Evolutionary conservation across 2,113 vertebrate genomes (phyloP), one percentile per base, ranked within the genome.

Genomic region (Prochilodus magdalenae): DNA sequence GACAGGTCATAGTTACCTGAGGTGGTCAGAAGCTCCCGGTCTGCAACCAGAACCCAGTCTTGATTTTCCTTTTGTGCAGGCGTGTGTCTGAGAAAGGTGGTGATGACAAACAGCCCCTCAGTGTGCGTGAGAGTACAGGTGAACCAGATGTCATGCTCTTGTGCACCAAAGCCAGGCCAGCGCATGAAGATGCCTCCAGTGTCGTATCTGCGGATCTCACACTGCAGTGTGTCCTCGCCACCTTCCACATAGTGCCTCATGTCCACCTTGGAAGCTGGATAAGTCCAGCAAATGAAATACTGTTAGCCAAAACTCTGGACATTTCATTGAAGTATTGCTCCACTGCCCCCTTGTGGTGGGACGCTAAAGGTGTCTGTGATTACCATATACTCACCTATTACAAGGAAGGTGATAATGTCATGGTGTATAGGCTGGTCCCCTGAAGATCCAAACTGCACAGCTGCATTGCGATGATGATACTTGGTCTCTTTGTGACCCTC

Each of bases 361-460:
- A 14, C 12, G 49, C 3, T 10, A 18, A 26, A 5, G 11, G 4
- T 16, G 22, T 55, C 5, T 16, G 20, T 22, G n/a, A n/a, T n/a
- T n/a, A 22, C 7, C 1, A 55, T 14, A 55, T 29, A 30, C 87
- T 88, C 59, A 95, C 94, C 84, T 1, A 86, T 90, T 57, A 92
- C 74, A 69, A 94, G 85, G 83, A 94, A 95, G 0, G 93, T 94
- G 73, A 94, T 73, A 15, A 66, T 72, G 0, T 87, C 18, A 1
- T 90, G 90, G 73, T 92, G 83, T 26, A 92, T 47, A 18, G 92
- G 85, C 44, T 59, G 2, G 60, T 93, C 92, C 75, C 87, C 92
- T 12, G n/a, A 63, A 18, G 87, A 77, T 16, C 92, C 92, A 84
- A 94, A 94, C 84, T 94, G 94, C 83, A 95, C 84, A 77, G 87